Evolutionary conservation across 1,140 invertebrate species (phyloP).

Genomic region (Drosophila guanche): DNA sequence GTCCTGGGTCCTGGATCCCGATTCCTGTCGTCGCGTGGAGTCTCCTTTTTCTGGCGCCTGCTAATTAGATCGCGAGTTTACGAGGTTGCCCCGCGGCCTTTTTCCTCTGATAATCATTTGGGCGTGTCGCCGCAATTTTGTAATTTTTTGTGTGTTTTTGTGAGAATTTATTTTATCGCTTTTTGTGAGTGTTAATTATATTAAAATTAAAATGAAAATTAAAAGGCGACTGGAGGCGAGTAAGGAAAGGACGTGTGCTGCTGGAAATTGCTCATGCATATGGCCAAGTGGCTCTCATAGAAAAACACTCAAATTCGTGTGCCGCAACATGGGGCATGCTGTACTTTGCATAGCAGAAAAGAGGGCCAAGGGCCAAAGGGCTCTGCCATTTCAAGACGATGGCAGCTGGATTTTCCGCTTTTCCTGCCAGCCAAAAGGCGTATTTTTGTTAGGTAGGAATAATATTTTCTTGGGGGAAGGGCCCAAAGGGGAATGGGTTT

Average conservation of each 20-base stretch:
- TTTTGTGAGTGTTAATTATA: constrained; percentile 31
- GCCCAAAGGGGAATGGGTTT: background rate
- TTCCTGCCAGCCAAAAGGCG: background rate
- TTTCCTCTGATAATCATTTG: constrained; percentile 25
- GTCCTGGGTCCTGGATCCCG: too few species aligned
- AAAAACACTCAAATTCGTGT: constrained; percentile 7
- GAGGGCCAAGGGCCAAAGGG: background rate
- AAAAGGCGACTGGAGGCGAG: background rate
- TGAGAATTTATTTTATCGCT: constrained; percentile 1
- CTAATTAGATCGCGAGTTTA: constrained; percentile 54
- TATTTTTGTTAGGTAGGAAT: constrained; percentile 6
- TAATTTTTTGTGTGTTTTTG: background rate
- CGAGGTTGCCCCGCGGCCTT: constrained; percentile 6
- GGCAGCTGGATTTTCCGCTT: constrained; percentile 20
- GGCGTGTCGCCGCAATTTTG: constrained; percentile 27
- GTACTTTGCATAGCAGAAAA: background rate
- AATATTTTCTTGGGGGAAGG: constrained; percentile 6
- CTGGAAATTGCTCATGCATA: constrained; percentile 37
- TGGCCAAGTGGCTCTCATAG: constrained; percentile 15
- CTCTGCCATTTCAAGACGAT: constrained; percentile 17
- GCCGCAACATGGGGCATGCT: background rate
- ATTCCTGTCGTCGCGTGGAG: constrained; percentile 50
- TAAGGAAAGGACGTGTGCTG: constrained; percentile 11
- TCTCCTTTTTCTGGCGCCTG: constrained; percentile 29
- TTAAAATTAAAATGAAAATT: constrained; percentile 49